Evolutionary conservation across 2,113 vertebrate species (phyloP), one percentile per base, ranked within the genome.

Genomic region (Hucho hucho): DNA sequence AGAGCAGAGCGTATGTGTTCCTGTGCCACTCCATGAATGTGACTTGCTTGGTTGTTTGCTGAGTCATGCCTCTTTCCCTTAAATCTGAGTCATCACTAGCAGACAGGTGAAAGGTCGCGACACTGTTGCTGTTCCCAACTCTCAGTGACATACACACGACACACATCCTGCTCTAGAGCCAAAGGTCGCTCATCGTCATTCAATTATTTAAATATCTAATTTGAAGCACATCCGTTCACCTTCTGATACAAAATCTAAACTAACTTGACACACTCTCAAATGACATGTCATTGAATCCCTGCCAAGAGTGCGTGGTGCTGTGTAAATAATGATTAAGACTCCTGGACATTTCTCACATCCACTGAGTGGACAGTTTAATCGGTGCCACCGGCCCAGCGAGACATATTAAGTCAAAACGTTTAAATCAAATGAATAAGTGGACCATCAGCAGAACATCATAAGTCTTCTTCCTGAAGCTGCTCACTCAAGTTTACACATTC

Each of bases 401-500:
- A 14, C 14, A 49, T 16, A 49, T 14, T 49, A 49, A 49, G 12
- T 37, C 32, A 37, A 1, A 53, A 53, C 6, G 47, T 6, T 53
- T n/a, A 58, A 25, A 58, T 24, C 11, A 73, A 72, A 72, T 61
- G 29, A 73, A 56, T 47, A 49, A 83, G 69, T 72, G 67, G 37
- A 70, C 68, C 72, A 76, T 83, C 69, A 78, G 70, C 56, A n/a
- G 67, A 63, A 32, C 59, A 64, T 24, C 58, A 72, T 24, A 46
- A 26, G 12, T 67, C 26, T 64, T 71, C 20, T 59, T 74, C 72
- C 77, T 70, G 37, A 79, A 76, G 70, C 69, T 67, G 69, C 71
- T 76, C 67, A 64, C 70, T 79, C 70, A 74, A 37, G 18, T 74
- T 66, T 76, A 77, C 77, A 47, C 69, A 83, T 81, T 78, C 70